These are phyloP conservation scores for Scopus umbretta DNA, from an alignment of 2,113 vertebrate genomes.

Conservation along the genomic window DNA sequence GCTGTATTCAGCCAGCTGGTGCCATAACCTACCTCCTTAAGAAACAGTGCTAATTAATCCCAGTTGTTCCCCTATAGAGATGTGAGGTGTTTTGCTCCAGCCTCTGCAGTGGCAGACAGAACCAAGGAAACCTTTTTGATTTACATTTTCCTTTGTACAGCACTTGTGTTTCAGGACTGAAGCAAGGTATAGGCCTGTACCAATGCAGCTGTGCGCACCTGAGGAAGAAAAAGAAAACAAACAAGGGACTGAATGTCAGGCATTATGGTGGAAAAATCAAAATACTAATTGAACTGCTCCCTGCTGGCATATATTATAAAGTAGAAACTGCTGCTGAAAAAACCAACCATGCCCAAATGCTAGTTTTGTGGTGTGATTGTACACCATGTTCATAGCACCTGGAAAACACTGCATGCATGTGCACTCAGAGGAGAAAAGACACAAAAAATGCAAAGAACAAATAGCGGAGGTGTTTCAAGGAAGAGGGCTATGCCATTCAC, in stretches of 20 bases:
- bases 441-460: not conserved
- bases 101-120: not conserved
- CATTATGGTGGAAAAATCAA: not conserved
- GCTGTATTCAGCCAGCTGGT: not conserved
- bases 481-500: not conserved
- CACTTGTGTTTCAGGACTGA: not conserved
- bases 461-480: not conserved
- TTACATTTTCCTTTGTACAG: not conserved
- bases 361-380: not conserved
- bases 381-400: not conserved
- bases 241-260: not conserved
- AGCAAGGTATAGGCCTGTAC: not conserved
- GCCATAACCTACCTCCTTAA: not conserved
- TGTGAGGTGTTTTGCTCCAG: not conserved
- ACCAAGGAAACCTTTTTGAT: not conserved
- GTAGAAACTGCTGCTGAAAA: not conserved
- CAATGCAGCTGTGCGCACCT: not conserved
- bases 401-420: not conserved
- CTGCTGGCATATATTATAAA: not conserved
- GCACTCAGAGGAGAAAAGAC: not conserved
- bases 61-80: not conserved
- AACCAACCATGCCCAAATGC: not conserved
- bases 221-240: not conserved
- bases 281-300: not conserved
- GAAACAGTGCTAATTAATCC: not conserved